These are phyloP conservation scores for Hymenochirus boettgeri DNA, from an alignment of 2,113 vertebrate genomes.

Conservation along the genomic window DNA sequence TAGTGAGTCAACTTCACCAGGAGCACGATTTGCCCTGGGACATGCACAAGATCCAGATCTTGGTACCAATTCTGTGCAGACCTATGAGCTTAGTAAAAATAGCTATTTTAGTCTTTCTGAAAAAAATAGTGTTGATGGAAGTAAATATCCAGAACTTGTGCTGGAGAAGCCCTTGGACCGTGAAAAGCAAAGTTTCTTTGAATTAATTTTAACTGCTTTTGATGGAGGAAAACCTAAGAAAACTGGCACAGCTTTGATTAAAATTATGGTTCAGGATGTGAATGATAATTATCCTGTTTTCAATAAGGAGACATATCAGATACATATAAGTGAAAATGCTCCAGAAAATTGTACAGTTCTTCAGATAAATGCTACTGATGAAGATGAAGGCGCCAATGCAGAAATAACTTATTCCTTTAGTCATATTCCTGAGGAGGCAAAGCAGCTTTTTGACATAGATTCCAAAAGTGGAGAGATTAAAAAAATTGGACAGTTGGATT, in stretches of 20 bases:
- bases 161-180: slow-evolving; percentile 43
- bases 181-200: slow-evolving; percentile 35
- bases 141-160: slow-evolving; percentile 48
- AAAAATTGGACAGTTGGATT: slow-evolving; percentile 59
- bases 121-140: slow-evolving; percentile 41
- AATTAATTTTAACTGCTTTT: slow-evolving; percentile 36
- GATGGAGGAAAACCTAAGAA: slow-evolving; percentile 41
- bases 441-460: slow-evolving; percentile 57
- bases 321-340: slow-evolving; percentile 21
- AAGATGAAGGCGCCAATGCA: slow-evolving; percentile 65
- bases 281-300: slow-evolving; percentile 48
- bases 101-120: slow-evolving; percentile 37
- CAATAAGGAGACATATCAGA: slow-evolving; percentile 22
- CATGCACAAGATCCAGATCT: slow-evolving; percentile 44
- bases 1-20: slow-evolving; percentile 19
- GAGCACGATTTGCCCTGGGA: slow-evolving; percentile 47
- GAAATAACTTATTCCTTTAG: slow-evolving; percentile 66
- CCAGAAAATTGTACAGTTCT: slow-evolving; percentile 16
- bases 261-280: slow-evolving; percentile 49
- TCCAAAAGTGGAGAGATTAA: slow-evolving; percentile 57
- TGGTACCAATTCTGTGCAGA: slow-evolving; percentile 42
- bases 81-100: slow-evolving; percentile 42
- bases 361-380: slow-evolving; percentile 61
- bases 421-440: slow-evolving; percentile 52
- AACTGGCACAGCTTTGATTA: slow-evolving; percentile 44